Base-by-base conservation (phyloP, 2,888 invertebrate species). In the Cepaea hortensis region DNA sequence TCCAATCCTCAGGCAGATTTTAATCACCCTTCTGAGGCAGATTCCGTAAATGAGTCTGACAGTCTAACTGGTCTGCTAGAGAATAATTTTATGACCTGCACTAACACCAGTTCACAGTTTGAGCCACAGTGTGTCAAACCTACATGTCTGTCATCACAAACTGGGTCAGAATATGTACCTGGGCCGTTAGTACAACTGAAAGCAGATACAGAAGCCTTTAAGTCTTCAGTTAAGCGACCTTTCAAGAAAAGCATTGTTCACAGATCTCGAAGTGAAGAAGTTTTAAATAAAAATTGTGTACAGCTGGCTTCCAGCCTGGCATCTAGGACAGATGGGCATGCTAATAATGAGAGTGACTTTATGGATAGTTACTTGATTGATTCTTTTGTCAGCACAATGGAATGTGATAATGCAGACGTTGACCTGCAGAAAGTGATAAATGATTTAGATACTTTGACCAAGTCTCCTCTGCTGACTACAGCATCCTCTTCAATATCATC, bases 241-340 rank as follows among this genome's bases (percentile, higher is more conserved):
- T 73, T 82, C 35, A 86, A 86, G 61, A 86, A 86, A 75, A 86
- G 82, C 23, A 86, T 82, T 62, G 82, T 86, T 15, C 86, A 86
- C 23, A 75, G 86, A 70, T 72, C 86, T 48, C 50, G 76, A 50
- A 85, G 81, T 50, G 81, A 81, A n/a, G 85, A 85, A 35, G 79
- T 85, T 50, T 50, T 85, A 73, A 79, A 55, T 23, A 79, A 50
- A 70, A 72, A 85, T 4, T 62, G 18, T 85, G 79, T 20, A 11
- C 70, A 23, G n/a, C 35, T 46, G 48, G 55, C 20, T 15, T 61
- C 72, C 15, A 61, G 50, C n/a, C 20, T 80, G 50, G 11, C 76
- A 6, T 15, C 23, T 68, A 48, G 65, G 35, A 23, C 77, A 13
- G 81, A 81, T 46, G n/a, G n/a, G 23, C 35, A 13, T 50, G 61